phyloP scores from a whole-genome alignment of 2,888 invertebrate genomes.

The Gasteruption jaculator region DNA sequence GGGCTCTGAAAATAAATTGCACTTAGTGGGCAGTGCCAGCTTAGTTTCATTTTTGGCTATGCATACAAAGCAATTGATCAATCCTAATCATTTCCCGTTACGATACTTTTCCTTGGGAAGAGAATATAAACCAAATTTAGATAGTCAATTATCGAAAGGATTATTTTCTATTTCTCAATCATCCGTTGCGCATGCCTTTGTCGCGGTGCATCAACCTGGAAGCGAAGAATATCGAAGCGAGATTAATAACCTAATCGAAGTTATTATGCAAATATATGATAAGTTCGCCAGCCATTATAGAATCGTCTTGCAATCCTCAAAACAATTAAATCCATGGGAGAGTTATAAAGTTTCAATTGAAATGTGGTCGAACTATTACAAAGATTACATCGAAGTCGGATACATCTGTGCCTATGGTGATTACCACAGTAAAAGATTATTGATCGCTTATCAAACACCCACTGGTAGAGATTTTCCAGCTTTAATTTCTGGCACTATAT shows the following conservation, averaged over 20 bases:
- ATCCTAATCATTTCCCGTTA: constrained; percentile 63
- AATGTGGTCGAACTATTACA: constrained; percentile 65
- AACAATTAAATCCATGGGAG: constrained; percentile 63
- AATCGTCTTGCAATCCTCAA: constrained; percentile 60
- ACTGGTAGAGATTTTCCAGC: constrained; percentile 62
- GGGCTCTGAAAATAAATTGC: constrained; percentile 59
- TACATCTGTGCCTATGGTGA: constrained; percentile 67
- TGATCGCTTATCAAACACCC: constrained; percentile 63
- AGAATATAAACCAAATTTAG: constrained; percentile 58
- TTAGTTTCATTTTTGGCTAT: constrained; percentile 71
- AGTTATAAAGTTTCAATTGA: constrained; percentile 66
- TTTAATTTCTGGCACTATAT: constrained; percentile 67
- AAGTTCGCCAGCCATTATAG: constrained; percentile 66
- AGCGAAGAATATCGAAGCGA: constrained; percentile 53
- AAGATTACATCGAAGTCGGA: constrained; percentile 69
- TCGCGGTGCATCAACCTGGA: constrained; percentile 52
- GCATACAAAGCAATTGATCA: constrained; percentile 64
- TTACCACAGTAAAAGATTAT: constrained; percentile 73
- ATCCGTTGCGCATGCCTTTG: constrained; percentile 65
- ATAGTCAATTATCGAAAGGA: constrained; percentile 47
- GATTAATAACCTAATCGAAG: constrained; percentile 57
- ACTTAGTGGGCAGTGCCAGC: constrained; percentile 73
- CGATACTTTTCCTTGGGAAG: constrained; percentile 68
- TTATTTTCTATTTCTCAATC: constrained; percentile 69
- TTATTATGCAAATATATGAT: constrained; percentile 60